A percentile compares a stretch with the other conserved stretches of the same genome.
Conservation (phyloP, 2,113 vertebrate species). For the Platanista minor region DNA sequence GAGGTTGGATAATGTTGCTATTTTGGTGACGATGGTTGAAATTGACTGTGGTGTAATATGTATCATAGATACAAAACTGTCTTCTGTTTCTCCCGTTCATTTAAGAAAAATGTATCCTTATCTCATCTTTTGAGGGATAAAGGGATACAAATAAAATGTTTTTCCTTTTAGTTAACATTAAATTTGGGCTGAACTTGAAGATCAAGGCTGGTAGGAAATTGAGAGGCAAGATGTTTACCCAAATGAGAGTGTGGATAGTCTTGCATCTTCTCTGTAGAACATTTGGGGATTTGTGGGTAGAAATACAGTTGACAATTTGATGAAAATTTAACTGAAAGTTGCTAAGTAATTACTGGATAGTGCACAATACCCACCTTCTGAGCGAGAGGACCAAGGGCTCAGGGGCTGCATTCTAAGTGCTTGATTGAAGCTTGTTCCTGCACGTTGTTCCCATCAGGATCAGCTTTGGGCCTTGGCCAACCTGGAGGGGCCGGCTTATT, state of each 20-base stretch:
- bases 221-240: neutral
- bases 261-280: neutral
- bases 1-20: conserved; percentile 48
- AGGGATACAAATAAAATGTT: neutral
- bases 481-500: neutral
- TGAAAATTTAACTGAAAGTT: neutral
- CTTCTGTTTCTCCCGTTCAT: conserved; percentile 43
- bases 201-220: neutral
- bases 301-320: too few species aligned
- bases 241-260: neutral
- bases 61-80: conserved; percentile 56
- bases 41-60: conserved; percentile 57
- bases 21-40: conserved; percentile 25
- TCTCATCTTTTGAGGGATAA: neutral
- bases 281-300: neutral
- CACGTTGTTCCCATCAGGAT: rapidly evolving
- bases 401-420: rapidly evolving
- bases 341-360: neutral
- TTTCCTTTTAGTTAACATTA: neutral
- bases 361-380: rapidly evolving
- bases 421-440: rapidly evolving
- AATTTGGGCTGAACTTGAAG: neutral
- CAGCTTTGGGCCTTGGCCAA: neutral
- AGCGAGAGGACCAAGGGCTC: neutral
- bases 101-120: neutral